These are phyloP conservation scores for Tachina fera DNA, from an alignment of 2,888 invertebrate species.

Conservation along the genomic window DNA sequence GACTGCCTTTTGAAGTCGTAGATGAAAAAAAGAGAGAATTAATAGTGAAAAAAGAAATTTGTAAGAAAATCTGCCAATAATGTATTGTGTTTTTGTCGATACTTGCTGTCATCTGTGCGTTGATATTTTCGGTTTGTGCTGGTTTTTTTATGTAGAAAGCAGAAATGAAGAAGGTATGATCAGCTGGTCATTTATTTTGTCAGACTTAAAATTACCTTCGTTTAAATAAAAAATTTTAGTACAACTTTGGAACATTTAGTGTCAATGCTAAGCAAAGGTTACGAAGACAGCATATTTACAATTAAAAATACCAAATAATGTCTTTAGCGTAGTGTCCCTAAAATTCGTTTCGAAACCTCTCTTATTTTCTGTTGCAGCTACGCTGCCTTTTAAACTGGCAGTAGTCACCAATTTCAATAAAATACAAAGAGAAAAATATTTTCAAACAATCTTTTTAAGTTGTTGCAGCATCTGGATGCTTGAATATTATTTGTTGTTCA, in stretches of 20 bases:
- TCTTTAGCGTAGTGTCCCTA: not conserved
- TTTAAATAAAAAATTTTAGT: not conserved
- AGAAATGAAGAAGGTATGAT: not conserved
- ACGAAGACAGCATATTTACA: not conserved
- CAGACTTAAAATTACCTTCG: not conserved
- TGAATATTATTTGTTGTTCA: slow-evolving; percentile 73
- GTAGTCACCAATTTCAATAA: slow-evolving; percentile 63
- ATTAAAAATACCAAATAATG: not conserved
- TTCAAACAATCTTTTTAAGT: slow-evolving; percentile 53
- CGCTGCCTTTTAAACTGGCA: slow-evolving; percentile 49
- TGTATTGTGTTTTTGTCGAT: slow-evolving; percentile 52
- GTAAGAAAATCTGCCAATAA: slow-evolving; percentile 50
- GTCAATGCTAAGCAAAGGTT: not conserved
- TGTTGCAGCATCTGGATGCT: slow-evolving; percentile 46
- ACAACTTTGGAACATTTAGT: not conserved
- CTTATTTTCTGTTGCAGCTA: slow-evolving; percentile 42
- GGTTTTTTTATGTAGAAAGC: not conserved
- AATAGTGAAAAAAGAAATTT: slow-evolving; percentile 20
- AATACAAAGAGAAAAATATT: slow-evolving; percentile 28
- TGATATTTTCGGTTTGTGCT: slow-evolving; percentile 35
- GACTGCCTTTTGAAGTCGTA: slow-evolving; percentile 56
- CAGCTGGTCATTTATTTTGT: not conserved
- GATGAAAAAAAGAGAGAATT: slow-evolving; percentile 4
- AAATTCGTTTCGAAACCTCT: slow-evolving; percentile 21
- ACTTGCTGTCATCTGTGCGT: slow-evolving; percentile 57